Evolutionary conservation across 92 coral and sea anemone genomes (phyloP), one percentile per base, ranked within the genome.

Genomic region (Montipora capitata): DNA sequence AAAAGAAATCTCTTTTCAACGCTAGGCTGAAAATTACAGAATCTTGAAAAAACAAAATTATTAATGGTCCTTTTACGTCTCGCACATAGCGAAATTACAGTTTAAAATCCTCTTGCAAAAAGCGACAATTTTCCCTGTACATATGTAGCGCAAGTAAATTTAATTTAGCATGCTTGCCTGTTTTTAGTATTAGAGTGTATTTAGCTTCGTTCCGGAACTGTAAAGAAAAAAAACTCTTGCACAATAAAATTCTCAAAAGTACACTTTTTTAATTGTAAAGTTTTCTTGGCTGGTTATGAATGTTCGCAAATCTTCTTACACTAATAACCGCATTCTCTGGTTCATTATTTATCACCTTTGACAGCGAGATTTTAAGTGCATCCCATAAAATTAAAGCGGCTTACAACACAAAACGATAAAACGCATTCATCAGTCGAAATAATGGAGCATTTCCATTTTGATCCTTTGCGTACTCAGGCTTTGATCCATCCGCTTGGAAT

Each of bases 341-440:
- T 69, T 81, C 85, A 81, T 81, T 81, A 69, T 68, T 68, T 68
- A 69, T 72, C 51, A 11, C 77, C 35, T 81, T 81, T 51, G 68
- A 81, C 66, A 81, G 85, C 18, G 51, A 68, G 38, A 27, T 7
- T 73, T 73, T 83, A 83, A 83, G 87, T 83, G 87, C 72, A 59
- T 61, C 48, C 80, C 38, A 73, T 61, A 42, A 57, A 16, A 72
- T 83, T 61, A 41, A 43, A 71, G 87, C 78, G 79, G 87, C 49
- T 71, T 45, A 59, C 42, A 72, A 83, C 41, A 45, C 45, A 58
- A 51, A 57, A 38, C 39, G 39, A 27, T 68, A 76, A 69, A 81
- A 81, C 6, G 68, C 45, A 52, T 39, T 80, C 65, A 80, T 80
- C 35, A n/a, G 13, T n/a, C 20, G 42, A 54, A 38, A 82, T 82